Evolutionary conservation across 2,113 vertebrate species (phyloP).

Genomic region (Solea solea): DNA sequence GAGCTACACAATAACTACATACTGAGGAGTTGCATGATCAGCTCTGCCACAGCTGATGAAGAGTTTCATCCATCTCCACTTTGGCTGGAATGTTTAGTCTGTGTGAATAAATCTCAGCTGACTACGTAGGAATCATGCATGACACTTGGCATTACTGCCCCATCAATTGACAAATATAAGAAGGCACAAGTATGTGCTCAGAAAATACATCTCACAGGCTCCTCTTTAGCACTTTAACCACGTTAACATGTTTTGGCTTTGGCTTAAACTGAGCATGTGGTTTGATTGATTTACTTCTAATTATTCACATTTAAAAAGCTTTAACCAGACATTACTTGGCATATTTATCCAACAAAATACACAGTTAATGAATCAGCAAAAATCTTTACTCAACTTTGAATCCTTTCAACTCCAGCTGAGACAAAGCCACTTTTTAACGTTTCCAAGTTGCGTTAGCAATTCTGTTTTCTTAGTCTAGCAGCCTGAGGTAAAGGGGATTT

Average conservation of each 20-base stretch:
- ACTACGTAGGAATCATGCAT: slow-evolving; percentile 20
- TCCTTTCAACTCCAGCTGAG: no score
- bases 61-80: slow-evolving; percentile 12
- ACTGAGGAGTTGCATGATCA: neutral
- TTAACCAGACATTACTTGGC: neutral
- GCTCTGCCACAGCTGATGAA: slow-evolving; percentile 12
- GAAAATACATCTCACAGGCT: neutral
- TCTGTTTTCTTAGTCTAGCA: neutral
- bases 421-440: no score
- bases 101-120: slow-evolving; percentile 58
- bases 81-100: slow-evolving; percentile 29
- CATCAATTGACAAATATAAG: neutral
- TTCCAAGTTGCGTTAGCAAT: neutral
- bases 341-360: neutral
- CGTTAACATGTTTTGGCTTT: neutral
- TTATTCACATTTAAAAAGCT: neutral
- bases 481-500: neutral
- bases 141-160: neutral
- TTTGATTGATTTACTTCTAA: neutral
- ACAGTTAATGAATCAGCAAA: neutral
- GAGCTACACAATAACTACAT: neutral
- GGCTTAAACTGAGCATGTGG: neutral
- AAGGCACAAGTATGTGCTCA: neutral
- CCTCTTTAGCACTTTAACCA: neutral
- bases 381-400: no score